Percentiles rank a stretch among this genome's conserved stretches.
Conservation (phyloP, 2,797 vertebrate species). For the Hydrophis major region DNA sequence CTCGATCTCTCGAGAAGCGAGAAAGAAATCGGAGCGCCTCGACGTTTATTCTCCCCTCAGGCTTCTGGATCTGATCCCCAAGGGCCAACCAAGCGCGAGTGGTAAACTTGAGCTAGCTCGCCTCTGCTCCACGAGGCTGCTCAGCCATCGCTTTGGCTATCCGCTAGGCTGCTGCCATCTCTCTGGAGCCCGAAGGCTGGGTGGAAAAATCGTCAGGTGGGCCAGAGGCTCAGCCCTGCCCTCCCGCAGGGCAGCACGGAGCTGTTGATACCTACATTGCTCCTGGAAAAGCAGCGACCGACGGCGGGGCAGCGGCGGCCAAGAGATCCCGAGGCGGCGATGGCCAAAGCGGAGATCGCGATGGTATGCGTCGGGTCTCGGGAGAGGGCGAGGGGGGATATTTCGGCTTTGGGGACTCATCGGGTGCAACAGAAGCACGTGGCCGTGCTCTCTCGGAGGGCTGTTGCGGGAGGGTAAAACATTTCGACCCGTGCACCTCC, state of each 20-base stretch:
- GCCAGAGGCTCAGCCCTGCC: background rate
- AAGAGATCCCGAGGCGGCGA: background rate
- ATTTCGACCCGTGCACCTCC: background rate
- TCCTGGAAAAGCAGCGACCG: background rate
- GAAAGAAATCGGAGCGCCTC: background rate
- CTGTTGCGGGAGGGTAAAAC: too few relatives aligned
- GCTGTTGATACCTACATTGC: background rate
- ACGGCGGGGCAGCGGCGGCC: background rate
- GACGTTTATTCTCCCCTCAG: background rate
- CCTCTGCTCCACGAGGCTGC: background rate
- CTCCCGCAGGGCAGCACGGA: background rate
- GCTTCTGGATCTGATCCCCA: background rate
- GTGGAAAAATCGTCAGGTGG: background rate
- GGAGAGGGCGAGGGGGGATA: background rate
- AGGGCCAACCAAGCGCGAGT: background rate
- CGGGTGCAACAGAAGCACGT: background rate
- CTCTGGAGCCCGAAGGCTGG: too few relatives aligned
- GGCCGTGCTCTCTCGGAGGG: background rate
- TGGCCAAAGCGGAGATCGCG: slow-evolving; percentile 16
- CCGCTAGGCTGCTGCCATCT: background rate
- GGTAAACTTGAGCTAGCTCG: background rate
- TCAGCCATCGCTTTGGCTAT: rapidly evolving
- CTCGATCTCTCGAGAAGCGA: background rate
- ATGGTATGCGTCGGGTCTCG: background rate
- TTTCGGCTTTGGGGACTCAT: rapidly evolving